Evolutionary conservation across 1,140 invertebrate species (phyloP), one percentile per base, ranked within the genome.

Genomic region (Bombus polaris): DNA sequence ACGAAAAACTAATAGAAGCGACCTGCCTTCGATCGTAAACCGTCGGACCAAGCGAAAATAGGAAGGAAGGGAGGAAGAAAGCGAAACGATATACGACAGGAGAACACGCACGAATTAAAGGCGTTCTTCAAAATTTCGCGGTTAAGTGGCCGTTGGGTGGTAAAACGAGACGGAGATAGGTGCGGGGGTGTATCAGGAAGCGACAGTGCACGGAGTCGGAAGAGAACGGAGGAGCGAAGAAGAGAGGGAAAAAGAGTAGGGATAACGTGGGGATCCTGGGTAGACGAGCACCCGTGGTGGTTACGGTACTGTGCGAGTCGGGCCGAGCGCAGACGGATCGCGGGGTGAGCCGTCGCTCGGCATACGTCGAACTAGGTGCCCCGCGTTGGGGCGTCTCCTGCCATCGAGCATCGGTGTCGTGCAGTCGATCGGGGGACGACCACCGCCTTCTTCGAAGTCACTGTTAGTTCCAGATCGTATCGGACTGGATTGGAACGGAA

Each of bases 341-440:
- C 91, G 87, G 91, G 93, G 92, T 91, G 91, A 92, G 87, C 88
- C 90, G 91, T 92, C 89, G 91, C 92, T 93, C 90, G 91, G 90
- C 90, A 92, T 93, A 94, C 91, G 93, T 94, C 93, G 92, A 94
- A 93, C 91, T 89, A 91, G 92, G 88, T 91, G 91, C 90, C 87
- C 92, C 90, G 92, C 90, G 93, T 94, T 92, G 94, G 94, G 94
- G 94, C 94, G 94, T 94, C 94, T 94, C 94, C 94, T 94, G 91
- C 81, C 88, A 89, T 92, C 91, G 90, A 92, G 91, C 81, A 90
- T 90, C 89, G 89, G 89, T 90, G 89, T 88, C 87, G 89, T 90
- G 89, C 89, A 90, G 89, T 90, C 89, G 86, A 90, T 90, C 86
- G 87, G 89, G 89, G 89, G 89, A 91, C 91, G 89, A 92, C 90